Evolutionary conservation across 2,888 invertebrate species (phyloP), one percentile per base, ranked within the genome.

Genomic region (Apamea epomidion): DNA sequence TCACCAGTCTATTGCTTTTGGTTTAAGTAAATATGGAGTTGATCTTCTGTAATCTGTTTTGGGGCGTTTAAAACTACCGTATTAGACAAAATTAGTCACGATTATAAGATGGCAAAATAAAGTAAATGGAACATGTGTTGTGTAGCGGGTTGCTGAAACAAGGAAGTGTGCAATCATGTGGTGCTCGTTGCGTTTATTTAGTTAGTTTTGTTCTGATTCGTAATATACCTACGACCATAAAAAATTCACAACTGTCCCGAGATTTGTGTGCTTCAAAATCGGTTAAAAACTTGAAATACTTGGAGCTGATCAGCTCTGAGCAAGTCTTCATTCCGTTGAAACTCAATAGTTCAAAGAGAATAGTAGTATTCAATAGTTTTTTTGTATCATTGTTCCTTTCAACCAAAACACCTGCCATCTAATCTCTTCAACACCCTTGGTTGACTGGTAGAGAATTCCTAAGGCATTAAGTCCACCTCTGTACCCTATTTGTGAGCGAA

Each of bases 61-160:
- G 3, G 29, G 5, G 6, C 6, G 25, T n/a, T 42, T 51, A 72
- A 80, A 74, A 82, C 78, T 87, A 76, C 85, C 69, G 71, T 70
- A 65, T 80, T 67, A 70, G 71, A 82, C 78, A 73, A 81, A 78
- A 86, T 87, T 79, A 77, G 81, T 86, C 88, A 88, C 89, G 88
- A 86, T 82, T 86, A 83, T 84, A 82, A 80, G 87, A 87, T 84
- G 84, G 81, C 80, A 77, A 72, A 86, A 72, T 75, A 73, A 82
- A 82, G 29, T 87, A 86, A 88, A 82, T 80, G 84, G 80, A 80
- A 72, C 82, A 89, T 82, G 68, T 77, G 80, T 81, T 78, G 72
- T 87, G 78, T 54, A 58, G 74, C 42, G 25, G 64, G 45, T 65
- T 82, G 67, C 37, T 48, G 69, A 72, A 82, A 87, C 76, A 12